Evolutionary conservation across 2,888 invertebrate species (phyloP), one percentile per base, ranked within the genome.

Genomic region (Heliconius hortense): DNA sequence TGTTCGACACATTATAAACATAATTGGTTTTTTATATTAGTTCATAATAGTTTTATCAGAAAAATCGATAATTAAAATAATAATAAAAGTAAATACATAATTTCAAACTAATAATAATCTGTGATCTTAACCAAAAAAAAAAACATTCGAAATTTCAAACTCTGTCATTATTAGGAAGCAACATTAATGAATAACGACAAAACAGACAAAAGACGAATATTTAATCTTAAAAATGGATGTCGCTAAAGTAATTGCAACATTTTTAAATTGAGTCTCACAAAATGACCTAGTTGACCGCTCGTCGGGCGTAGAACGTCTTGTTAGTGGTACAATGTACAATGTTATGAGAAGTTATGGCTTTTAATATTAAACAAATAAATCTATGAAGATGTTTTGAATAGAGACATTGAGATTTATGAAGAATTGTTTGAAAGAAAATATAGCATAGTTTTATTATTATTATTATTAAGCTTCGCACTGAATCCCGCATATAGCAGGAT

Each of bases 221-320:
- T 69, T 69, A 69, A 69, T 69, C 69, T 69, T 69, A 56, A 69
- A 68, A 69, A 69, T 69, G 69, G 69, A 31, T 31, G 13, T 24
- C 31, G 31, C 53, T n/a, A 35, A 56, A 69, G 69, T 69, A 69
- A 69, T 69, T 69, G 69, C 69, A 69, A 56, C 31, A 56, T 69
- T 56, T 69, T 69, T 69, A 69, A 69, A 69, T 69, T 56, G 69
- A 69, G 69, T 69, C 69, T 56, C 69, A 69, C 56, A 69, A 69
- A 69, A 69, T 69, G 69, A 69, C 69, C 69, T 69, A 69, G 53
- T 56, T 69, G 69, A 69, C 56, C 69, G 28, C 69, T 69, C 69
- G 31, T 56, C 69, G 53, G 69, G 69, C 53, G 69, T 56, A n/a
- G 31, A 39, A 4, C 24, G 24, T 69, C 31, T 56, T 56, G 69